phyloP scores from a whole-genome alignment of 2,888 invertebrate species.

The Andrena praecox region DNA sequence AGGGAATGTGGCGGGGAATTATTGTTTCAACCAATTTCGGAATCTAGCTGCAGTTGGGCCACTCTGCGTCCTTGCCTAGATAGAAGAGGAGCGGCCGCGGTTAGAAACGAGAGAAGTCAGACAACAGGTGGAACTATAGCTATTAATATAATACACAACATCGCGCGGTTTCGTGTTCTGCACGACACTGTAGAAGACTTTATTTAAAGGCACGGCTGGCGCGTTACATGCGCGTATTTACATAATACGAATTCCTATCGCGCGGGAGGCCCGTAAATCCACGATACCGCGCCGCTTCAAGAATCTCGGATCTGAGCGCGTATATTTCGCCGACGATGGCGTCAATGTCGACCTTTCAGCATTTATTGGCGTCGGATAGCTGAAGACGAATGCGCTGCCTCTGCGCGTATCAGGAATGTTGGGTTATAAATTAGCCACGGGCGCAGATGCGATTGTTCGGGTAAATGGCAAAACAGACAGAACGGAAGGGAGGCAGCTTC shows the following conservation, averaged over 20 bases:
- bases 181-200: slow-evolving; percentile 63
- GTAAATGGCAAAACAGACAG: neutral
- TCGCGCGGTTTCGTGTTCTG: slow-evolving; percentile 26
- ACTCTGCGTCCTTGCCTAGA: neutral
- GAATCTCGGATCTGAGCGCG: slow-evolving; percentile 28
- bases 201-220: slow-evolving; percentile 65
- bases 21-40: neutral
- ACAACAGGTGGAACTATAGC: slow-evolving; percentile 59
- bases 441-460: neutral
- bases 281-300: slow-evolving; percentile 8
- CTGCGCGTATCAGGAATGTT: neutral
- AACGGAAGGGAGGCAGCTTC: too few relatives aligned
- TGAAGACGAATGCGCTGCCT: neutral
- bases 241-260: slow-evolving; percentile 62
- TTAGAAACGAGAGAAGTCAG: slow-evolving; percentile 18
- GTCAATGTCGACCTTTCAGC: slow-evolving; percentile 48
- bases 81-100: neutral
- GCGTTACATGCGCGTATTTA: slow-evolving; percentile 57
- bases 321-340: slow-evolving; percentile 29
- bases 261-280: slow-evolving; percentile 41
- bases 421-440: slow-evolving; percentile 3
- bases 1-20: neutral
- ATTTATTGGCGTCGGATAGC: slow-evolving; percentile 28
- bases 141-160: slow-evolving; percentile 59
- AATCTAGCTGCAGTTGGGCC: neutral